Evolutionary conservation across 2,888 invertebrate genomes (phyloP).

Genomic region (Lepetodrilus schrolli): DNA sequence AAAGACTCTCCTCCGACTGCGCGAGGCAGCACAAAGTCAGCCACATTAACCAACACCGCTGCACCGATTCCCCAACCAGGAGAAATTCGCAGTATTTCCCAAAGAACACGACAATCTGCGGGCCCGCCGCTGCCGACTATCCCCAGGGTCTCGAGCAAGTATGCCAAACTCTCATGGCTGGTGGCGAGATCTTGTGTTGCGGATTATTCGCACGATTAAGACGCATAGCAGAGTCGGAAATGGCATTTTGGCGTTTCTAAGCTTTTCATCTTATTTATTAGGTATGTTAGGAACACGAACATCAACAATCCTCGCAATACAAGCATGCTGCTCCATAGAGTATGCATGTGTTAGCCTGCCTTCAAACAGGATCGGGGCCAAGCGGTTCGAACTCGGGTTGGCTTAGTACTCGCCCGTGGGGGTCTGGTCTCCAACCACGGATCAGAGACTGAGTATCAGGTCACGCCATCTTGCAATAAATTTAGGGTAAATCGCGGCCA

Average conservation of each 20-base stretch:
- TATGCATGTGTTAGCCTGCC: conserved; percentile 23
- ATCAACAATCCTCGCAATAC: conserved; percentile 28
- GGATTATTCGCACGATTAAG: conserved; percentile 41
- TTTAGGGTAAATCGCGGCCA: no score
- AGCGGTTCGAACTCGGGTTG: background rate
- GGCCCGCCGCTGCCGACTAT: background rate
- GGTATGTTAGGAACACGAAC: conserved; percentile 36
- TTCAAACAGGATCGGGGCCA: background rate
- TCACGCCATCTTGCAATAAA: background rate
- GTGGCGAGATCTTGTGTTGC: conserved; percentile 35
- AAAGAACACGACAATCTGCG: conserved; percentile 7
- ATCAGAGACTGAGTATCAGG: background rate
- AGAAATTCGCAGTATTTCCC: conserved; percentile 17
- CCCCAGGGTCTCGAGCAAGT: conserved; percentile 29
- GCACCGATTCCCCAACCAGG: conserved; percentile 2
- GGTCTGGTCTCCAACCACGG: background rate
- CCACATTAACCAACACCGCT: background rate
- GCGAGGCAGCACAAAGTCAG: background rate
- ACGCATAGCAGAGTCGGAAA: conserved; percentile 30
- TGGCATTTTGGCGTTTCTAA: conserved; percentile 33
- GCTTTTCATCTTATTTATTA: conserved; percentile 43
- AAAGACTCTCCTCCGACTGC: background rate
- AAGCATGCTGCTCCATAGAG: conserved; percentile 7
- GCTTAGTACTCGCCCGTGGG: background rate
- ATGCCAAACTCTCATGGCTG: conserved; percentile 33